Conservation (phyloP, 2,797 vertebrate species). For the Xenentodon cancila region DNA sequence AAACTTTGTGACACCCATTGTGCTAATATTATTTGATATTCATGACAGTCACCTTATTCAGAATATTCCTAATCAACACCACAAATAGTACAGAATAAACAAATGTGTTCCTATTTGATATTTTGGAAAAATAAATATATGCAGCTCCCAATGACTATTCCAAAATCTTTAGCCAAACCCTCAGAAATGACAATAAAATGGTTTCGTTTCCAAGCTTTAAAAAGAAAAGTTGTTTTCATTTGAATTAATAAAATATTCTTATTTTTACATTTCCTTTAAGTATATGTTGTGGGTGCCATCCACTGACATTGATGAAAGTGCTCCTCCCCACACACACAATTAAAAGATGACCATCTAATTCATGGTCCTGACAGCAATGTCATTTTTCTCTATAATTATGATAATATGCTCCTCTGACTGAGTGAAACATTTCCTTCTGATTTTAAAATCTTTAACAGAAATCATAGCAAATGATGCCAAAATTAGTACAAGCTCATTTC, state of each 20-base stretch:
- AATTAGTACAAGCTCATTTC: not conserved
- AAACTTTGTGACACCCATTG: slow-evolving; percentile 35
- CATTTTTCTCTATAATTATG: slow-evolving; percentile 41
- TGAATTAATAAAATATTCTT: slow-evolving; percentile 23
- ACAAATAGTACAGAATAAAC: not conserved
- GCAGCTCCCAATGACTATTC: not conserved
- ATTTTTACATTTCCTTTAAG: slow-evolving; percentile 1
- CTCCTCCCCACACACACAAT: slow-evolving; percentile 28
- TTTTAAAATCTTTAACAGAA: slow-evolving; percentile 17
- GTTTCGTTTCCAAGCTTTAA: not conserved
- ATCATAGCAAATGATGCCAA: not conserved
- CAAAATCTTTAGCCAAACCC: slow-evolving; percentile 2
- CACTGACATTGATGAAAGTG: not conserved
- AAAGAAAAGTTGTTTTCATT: not conserved
- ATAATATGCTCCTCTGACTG: slow-evolving; percentile 24
- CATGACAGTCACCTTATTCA: slow-evolving; percentile 3
- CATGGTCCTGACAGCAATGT: slow-evolving; percentile 26
- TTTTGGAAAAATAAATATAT: slow-evolving; percentile 1
- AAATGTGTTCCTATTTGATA: slow-evolving; percentile 10
- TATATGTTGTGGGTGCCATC: slow-evolving; percentile 8
- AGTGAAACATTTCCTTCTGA: slow-evolving; percentile 22
- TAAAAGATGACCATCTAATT: slow-evolving; percentile 39
- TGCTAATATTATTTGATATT: not conserved
- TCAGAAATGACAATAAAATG: slow-evolving; percentile 12
- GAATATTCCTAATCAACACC: slow-evolving; percentile 11